A percentile compares a stretch with the other conserved stretches of the same genome.
Conservation (phyloP, 2,113 vertebrate species). For the Mormyrus lacerda region DNA sequence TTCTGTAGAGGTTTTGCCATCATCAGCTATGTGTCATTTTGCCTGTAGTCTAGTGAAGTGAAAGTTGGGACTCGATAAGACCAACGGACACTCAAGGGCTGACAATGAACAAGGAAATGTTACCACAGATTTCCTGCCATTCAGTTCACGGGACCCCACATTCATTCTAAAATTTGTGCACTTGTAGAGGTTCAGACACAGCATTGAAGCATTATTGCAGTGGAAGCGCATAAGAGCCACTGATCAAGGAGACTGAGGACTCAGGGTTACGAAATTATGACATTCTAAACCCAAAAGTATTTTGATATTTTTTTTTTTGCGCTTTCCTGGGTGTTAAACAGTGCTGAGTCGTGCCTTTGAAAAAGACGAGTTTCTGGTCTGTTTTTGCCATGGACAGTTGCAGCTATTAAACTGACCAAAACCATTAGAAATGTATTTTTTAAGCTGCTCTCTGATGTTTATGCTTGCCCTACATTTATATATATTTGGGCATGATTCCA, state of each 20-base stretch:
- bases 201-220: background rate
- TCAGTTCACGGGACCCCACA: background rate
- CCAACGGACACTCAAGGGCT: background rate
- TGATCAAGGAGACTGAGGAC: background rate
- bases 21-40: background rate
- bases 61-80: background rate
- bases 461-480: background rate
- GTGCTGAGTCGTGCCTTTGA: background rate
- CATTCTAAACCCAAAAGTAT: background rate
- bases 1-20: background rate
- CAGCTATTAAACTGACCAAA: background rate
- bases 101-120: background rate
- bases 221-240: background rate
- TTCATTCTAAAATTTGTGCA: background rate
- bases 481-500: background rate
- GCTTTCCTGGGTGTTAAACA: background rate
- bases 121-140: background rate
- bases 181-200: background rate
- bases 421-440: background rate
- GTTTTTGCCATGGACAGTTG: background rate
- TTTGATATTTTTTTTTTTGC: background rate
- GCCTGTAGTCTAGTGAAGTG: background rate
- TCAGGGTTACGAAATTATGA: background rate
- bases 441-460: background rate
- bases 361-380: background rate